Base-by-base conservation (phyloP, 1,140 invertebrate genomes). In the Euglossa dilemma region DNA sequence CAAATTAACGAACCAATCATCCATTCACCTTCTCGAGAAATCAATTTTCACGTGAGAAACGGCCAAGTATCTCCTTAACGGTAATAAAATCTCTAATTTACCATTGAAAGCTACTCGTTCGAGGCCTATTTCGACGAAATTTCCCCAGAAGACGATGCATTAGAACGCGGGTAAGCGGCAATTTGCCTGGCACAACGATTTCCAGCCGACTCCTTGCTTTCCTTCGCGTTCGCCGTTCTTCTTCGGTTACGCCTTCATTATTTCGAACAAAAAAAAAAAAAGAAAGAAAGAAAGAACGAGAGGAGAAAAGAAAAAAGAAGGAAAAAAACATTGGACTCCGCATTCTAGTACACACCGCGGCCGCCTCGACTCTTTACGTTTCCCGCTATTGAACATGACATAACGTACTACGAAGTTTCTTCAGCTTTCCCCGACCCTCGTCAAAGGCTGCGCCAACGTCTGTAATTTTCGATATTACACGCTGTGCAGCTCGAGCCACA, bases 351-450 rank as follows among this genome's bases (percentile, higher is more conserved):
- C 59, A 74, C 16, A 36, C 25, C 2, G 47, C 7, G 16, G 23
- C 79, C 73, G 47, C 28, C 16, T 61, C 56, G 45, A 23, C 45
- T 47, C 72, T 52, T 75, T 47, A 56, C 70, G 56, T 77, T 69
- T 83, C 63, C 72, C 45, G 36, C 66, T 59, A 70, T 61, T 47
- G 66, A 63, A 63, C 54, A 63, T 78, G 74, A 78, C 80, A 77
- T 77, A 83, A 83, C 80, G 80, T 45, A 20, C 73, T 45, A 61
- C 25, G 36, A 61, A 54, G 66, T 83, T 78, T 63, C 80, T 63
- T 67, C 45, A 61, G 74, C 74, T 83, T 83, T 83, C 80, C 74
- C 74, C 47, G 66, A 83, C 74, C 80, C 80, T 77, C 56, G 80
- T 83, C 80, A 83, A 83, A 70, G 25, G 18, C 18, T n/a, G 54